Conservation (phyloP, 2,888 invertebrate species). For the Argyra leucocephala region DNA sequence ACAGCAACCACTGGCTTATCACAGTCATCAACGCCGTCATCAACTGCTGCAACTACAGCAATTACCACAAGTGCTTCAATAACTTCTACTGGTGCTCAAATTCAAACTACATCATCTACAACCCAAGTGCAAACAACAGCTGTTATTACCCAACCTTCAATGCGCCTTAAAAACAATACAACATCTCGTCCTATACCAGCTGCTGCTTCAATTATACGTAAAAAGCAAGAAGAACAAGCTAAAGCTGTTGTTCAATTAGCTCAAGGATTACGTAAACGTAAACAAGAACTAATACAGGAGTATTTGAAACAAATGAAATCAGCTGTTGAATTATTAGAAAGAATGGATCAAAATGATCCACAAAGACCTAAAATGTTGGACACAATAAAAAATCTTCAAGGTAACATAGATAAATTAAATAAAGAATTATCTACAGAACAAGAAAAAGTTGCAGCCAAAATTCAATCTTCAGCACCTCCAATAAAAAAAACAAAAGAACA, state of each 20-base stretch:
- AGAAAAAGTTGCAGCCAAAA: constrained; percentile 41
- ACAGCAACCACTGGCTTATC: neutral
- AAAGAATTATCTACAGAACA: constrained; percentile 42
- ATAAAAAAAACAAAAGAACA: constrained; percentile 64
- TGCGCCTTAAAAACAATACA: constrained; percentile 47
- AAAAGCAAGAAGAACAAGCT: constrained; percentile 63
- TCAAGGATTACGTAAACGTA: constrained; percentile 71
- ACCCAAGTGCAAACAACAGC: constrained; percentile 27
- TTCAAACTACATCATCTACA: constrained; percentile 25
- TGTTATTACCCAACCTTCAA: constrained; percentile 27
- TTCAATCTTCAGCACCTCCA: constrained; percentile 35
- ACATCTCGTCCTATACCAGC: constrained; percentile 47
- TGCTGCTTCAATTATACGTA: constrained; percentile 58
- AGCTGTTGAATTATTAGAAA: constrained; percentile 72
- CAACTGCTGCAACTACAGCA: constrained; percentile 21
- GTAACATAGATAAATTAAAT: constrained; percentile 58
- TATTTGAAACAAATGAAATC: constrained; percentile 81
- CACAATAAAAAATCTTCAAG: constrained; percentile 73
- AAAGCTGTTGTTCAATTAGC: constrained; percentile 68
- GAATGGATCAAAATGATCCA: constrained; percentile 58
- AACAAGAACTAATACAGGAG: constrained; percentile 76
- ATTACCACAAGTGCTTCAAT: constrained; percentile 19
- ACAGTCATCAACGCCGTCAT: constrained; percentile 7
- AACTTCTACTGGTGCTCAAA: constrained; percentile 23
- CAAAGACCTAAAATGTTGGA: constrained; percentile 66